Evolutionary conservation across 2,797 vertebrate species (phyloP), one percentile per base, ranked within the genome.

Genomic region (Oreochromis mossambicus): DNA sequence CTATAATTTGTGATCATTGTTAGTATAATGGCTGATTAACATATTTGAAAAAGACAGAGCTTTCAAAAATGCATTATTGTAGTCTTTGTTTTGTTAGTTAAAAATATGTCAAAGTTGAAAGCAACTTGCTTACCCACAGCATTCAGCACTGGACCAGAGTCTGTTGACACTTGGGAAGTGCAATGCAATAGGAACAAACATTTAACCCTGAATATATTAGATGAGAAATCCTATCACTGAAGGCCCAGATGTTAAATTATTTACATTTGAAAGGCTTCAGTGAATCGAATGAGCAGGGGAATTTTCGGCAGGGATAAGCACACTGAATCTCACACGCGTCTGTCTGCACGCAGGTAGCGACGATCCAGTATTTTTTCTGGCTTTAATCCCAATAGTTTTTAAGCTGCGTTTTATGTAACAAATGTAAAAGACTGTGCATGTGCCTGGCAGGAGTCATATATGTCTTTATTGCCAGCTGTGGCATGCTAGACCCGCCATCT

Each of bases 361-460:
- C 43, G 83, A 83, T 87, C 24, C 56, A 51, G 75, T 56, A 76
- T 29, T 86, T 83, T 84, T 82, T 52, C 85, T 83, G 77, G 41
- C 70, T 79, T 79, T 91, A 89, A 94, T 92, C 89, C 89, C 41
- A n/a, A 54, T 80, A 50, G 76, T 84, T 84, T 85, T 83, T 61
- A 73, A 82, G 82, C 58, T 81, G 78, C 2, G 10, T 54, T 90
- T 85, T 88, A 87, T 86, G 78, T 82, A 86, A 80, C 54, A 81
- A 86, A 87, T 84, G 41, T 82, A 43, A 83, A 86, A 80, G 86
- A 55, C 24, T 88, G 51, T 13, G 5, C 81, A 89, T 24, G 52
- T 73, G 86, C 51, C 63, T 54, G 83, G 78, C 84, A 77, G 41
- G 19, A 81, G 21, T 81, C 54, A 83, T 81, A 80, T 58, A 46